Evolutionary conservation across 2,797 vertebrate species (phyloP).

Genomic region (Characodon lateralis): DNA sequence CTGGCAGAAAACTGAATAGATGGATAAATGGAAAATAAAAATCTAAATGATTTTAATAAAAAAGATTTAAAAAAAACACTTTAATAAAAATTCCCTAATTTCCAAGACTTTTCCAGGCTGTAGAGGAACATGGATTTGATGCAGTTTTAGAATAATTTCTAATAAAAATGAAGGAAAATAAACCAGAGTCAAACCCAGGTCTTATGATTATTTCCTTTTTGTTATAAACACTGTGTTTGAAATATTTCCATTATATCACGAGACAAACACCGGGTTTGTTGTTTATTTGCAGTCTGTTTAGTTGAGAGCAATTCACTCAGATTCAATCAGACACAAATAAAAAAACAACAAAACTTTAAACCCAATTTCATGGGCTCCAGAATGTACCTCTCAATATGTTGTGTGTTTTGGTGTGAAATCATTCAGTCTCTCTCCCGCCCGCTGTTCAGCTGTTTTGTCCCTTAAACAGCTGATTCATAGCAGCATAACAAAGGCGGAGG

Average conservation of each 20-base stretch:
- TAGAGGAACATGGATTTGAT: background rate
- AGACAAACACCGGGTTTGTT: constrained; percentile 45
- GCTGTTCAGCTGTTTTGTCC: constrained; percentile 68
- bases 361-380: constrained; percentile 60
- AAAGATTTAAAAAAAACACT: too few relatives aligned
- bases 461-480: constrained; percentile 79
- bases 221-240: constrained; percentile 40
- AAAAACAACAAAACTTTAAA: constrained; percentile 51
- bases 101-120: background rate
- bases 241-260: constrained; percentile 55
- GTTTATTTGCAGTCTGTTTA: constrained; percentile 54
- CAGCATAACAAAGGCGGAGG: constrained; percentile 70
- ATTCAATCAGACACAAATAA: constrained; percentile 70
- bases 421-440: constrained; percentile 46
- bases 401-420: constrained; percentile 55
- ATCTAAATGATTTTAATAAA: too few relatives aligned
- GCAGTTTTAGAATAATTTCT: background rate
- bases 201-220: constrained; percentile 28
- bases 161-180: background rate
- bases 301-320: constrained; percentile 48
- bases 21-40: background rate
- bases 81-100: too few relatives aligned
- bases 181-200: constrained; percentile 15
- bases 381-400: constrained; percentile 65
- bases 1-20: background rate